A percentile compares a stretch with the other conserved stretches of the same genome.
phyloP scores from a whole-genome alignment of 2,797 vertebrate genomes.

The Kryptolebias ocellatus region DNA sequence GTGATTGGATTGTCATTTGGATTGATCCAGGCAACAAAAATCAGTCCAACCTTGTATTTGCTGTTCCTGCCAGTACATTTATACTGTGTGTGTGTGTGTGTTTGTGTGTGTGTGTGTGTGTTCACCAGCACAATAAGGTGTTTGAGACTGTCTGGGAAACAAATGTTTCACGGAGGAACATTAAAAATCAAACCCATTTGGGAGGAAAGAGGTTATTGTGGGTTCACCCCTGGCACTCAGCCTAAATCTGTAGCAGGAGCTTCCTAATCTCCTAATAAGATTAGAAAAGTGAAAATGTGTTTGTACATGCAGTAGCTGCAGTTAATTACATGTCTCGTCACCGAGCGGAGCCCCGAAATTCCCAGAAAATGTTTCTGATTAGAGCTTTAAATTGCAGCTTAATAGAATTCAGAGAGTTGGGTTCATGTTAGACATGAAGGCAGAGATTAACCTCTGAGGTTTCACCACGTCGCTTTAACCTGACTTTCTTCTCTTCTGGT shows the following conservation, averaged over 20 bases:
- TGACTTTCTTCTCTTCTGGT: neutral
- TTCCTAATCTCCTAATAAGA: constrained; percentile 84
- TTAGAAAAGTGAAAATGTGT: constrained; percentile 81
- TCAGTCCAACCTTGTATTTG: constrained; percentile 33
- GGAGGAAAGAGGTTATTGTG: constrained; percentile 59
- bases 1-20: constrained; percentile 64
- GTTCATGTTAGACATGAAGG: constrained; percentile 43
- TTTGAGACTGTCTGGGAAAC: constrained; percentile 22
- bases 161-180: constrained; percentile 42
- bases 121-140: constrained; percentile 9
- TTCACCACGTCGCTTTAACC: neutral
- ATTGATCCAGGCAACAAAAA: constrained; percentile 42
- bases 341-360: constrained; percentile 61
- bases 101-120: neutral
- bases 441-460: constrained; percentile 26
- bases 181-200: constrained; percentile 58
- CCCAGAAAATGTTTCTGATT: constrained; percentile 60
- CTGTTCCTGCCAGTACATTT: constrained; percentile 29
- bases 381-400: constrained; percentile 48
- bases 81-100: neutral
- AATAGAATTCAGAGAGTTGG: constrained; percentile 61
- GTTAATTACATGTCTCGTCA: constrained; percentile 80
- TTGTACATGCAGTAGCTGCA: constrained; percentile 72
- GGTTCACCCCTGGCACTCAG: constrained; percentile 60
- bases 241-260: constrained; percentile 65